phyloP scores from a whole-genome alignment of 2,797 vertebrate genomes.

The Epinephelus malabaricus region DNA sequence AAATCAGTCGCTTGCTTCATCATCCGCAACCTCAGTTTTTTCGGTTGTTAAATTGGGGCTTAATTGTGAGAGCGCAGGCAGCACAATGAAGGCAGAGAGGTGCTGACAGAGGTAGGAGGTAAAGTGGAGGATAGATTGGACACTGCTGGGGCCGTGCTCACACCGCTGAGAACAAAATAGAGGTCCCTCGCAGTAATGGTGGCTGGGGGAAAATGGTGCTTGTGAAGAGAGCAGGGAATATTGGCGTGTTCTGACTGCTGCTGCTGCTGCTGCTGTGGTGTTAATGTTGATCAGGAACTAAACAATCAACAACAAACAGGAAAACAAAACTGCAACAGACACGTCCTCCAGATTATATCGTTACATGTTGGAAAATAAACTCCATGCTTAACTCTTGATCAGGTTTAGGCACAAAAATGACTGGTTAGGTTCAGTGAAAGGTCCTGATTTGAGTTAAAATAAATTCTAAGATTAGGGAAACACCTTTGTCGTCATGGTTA shows the following conservation, averaged over 20 bases:
- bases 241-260: not conserved
- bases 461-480: not conserved
- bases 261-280: conserved; percentile 8
- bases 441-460: not conserved
- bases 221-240: not conserved
- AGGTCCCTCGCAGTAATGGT: conserved; percentile 32
- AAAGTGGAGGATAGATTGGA: conserved; percentile 66
- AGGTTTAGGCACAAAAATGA: no score
- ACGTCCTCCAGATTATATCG: no score
- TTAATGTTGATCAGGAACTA: not conserved
- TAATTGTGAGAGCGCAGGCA: conserved; percentile 28
- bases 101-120: conserved; percentile 47
- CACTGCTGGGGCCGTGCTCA: conserved; percentile 39
- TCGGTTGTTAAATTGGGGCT: conserved; percentile 25
- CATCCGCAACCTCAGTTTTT: not conserved
- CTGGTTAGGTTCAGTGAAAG: not conserved
- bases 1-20: not conserved
- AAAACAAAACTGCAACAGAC: not conserved
- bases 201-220: conserved; percentile 1
- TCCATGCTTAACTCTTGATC: no score
- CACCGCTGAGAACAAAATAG: conserved; percentile 52
- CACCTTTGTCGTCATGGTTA: not conserved
- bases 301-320: not conserved
- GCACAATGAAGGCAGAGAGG: conserved; percentile 33
- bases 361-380: no score